phyloP scores from a whole-genome alignment of 1,140 invertebrate species.

The Doryteuthis pealeii region DNA sequence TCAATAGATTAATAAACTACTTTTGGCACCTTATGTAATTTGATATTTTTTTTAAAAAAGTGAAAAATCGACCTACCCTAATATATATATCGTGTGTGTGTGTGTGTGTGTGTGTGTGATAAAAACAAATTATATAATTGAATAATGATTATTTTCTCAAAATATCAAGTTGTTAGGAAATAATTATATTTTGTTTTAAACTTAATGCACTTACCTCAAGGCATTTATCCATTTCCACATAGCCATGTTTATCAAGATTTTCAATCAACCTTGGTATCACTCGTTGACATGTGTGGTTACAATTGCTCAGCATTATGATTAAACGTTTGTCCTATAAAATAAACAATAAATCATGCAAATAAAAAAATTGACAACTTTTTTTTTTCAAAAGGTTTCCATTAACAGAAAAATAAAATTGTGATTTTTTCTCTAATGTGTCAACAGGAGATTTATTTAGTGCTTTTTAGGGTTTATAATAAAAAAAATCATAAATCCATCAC shows the following conservation, averaged over 20 bases:
- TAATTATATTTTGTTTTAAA: too few relatives aligned
- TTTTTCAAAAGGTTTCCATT: neutral
- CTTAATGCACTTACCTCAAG: conserved; percentile 41
- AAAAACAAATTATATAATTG: too few relatives aligned
- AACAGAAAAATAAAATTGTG: neutral
- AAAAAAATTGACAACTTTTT: neutral
- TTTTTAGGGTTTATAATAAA: too few relatives aligned
- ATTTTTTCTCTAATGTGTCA: neutral
- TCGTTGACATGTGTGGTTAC: conserved; percentile 76
- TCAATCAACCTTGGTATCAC: conserved; percentile 73
- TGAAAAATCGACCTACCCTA: too few relatives aligned
- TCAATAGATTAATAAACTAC: too few relatives aligned
- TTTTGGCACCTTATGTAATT: too few relatives aligned
- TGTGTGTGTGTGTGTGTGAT: too few relatives aligned
- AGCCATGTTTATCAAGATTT: conserved; percentile 69
- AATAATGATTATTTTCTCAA: too few relatives aligned
- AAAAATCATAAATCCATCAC: too few relatives aligned
- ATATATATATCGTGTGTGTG: too few relatives aligned
- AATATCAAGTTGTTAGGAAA: too few relatives aligned
- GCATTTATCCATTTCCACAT: conserved; percentile 70
- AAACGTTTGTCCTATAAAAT: conserved; percentile 64
- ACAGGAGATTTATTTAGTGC: neutral
- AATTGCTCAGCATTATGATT: conserved; percentile 86
- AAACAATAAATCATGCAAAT: neutral
- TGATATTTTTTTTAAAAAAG: too few relatives aligned